Evolutionary conservation across 2,888 invertebrate genomes (phyloP), one percentile per base, ranked within the genome.

Genomic region (Mycogona germanica): DNA sequence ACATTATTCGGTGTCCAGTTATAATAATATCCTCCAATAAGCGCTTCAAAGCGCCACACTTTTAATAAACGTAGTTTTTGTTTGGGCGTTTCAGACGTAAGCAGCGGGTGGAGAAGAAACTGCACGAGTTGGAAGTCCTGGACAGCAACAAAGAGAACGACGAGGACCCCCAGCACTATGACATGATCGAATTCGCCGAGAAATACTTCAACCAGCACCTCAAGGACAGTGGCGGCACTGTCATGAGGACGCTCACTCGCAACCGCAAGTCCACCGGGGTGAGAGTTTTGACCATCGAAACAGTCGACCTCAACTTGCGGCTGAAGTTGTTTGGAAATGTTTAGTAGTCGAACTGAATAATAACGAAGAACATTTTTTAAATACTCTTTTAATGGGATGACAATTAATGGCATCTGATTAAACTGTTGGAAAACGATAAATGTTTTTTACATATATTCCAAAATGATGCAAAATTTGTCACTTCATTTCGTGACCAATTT

Each of bases 131-230:
- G 67, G 84, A 84, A 61, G 81, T 66, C 63, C 74, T 76, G 56
- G 74, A 76, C 54, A 74, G 73, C 56, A 50, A 54, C 35, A 70
- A 71, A 57, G 73, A 73, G 42, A 71, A 76, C 21, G 78, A 75
- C 14, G 80, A 80, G 61, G 66, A 66, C 52, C 69, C 75, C 5
- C 57, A 58, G n/a, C 76, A 80, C 62, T 85, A 83, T 66, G 89
- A 92, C 66, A 83, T 95, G 67, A 74, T 87, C 0, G 91, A 93
- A 66, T 95, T 89, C 71, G 95, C 93, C n/a, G 87, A 91, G 65
- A 81, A 84, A 58, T 87, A 86, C 71, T 95, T 88, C 72, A 95
- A 93, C 68, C 80, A 82, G 51, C 93, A 93, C 64, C 61, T 66
- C 23, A 60, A 64, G 37, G 68, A 68, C 54, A 54, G 60, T 25